Evolutionary conservation across 2,888 invertebrate genomes (phyloP).

Genomic region (Drosophila histrio): DNA sequence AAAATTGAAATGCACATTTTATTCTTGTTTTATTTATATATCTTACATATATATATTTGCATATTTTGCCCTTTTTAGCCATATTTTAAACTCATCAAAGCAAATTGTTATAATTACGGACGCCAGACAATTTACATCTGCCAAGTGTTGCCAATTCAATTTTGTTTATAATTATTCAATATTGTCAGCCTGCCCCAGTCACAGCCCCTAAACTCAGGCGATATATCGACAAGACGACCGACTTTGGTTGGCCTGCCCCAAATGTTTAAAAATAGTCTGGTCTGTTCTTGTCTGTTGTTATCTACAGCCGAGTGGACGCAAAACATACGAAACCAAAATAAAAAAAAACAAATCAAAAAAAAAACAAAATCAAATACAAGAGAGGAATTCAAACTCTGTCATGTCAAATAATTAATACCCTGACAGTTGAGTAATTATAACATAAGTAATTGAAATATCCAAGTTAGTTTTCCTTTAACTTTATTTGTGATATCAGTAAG

Average conservation of each 20-base stretch:
- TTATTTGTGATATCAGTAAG: background rate
- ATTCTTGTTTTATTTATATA: background rate
- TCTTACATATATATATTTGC: background rate
- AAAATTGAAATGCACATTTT: slow-evolving; percentile 21
- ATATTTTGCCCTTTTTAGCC: background rate
- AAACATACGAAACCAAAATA: slow-evolving; percentile 40
- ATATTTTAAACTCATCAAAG: slow-evolving; percentile 26
- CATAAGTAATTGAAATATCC: no score
- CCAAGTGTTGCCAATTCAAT: slow-evolving; percentile 57
- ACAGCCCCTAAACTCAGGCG: slow-evolving; percentile 18
- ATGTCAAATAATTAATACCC: slow-evolving; percentile 1
- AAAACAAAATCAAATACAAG: slow-evolving; percentile 8
- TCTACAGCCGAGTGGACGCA: slow-evolving; percentile 47
- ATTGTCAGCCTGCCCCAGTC: slow-evolving; percentile 45
- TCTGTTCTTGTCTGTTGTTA: slow-evolving; percentile 67
- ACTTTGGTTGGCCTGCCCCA: slow-evolving; percentile 67
- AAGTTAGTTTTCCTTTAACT: background rate
- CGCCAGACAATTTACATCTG: slow-evolving; percentile 45
- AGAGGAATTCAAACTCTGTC: background rate
- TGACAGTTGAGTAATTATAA: background rate
- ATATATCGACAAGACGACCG: slow-evolving; percentile 64
- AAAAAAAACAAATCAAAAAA: background rate
- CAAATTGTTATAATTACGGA: slow-evolving; percentile 49
- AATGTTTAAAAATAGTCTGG: slow-evolving; percentile 71
- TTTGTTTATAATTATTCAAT: slow-evolving; percentile 67